Conservation (phyloP, 2,113 vertebrate species). For the Lycaon pictus region DNA sequence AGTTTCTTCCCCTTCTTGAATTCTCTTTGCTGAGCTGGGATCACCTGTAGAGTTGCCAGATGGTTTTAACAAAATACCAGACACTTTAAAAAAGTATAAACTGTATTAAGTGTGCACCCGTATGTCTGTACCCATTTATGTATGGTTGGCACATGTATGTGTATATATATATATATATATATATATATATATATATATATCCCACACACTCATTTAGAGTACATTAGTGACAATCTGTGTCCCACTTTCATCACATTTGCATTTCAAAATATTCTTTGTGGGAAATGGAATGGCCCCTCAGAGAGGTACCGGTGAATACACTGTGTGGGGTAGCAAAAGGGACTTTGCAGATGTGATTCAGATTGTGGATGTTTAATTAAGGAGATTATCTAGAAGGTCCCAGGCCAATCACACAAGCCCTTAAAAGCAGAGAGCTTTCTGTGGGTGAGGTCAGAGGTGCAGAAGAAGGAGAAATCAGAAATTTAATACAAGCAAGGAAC, state of each 20-base stretch:
- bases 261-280: background rate
- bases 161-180: no score
- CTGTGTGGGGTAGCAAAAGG: background rate
- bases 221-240: background rate
- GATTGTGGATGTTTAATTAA: background rate
- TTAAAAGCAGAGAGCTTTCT: background rate
- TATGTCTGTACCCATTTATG: background rate
- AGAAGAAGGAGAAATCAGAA: background rate
- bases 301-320: background rate
- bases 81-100: background rate
- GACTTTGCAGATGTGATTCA: background rate
- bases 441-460: background rate
- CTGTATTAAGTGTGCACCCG: background rate
- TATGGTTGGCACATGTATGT: background rate
- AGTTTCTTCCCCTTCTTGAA: background rate
- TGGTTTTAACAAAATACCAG: background rate
- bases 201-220: background rate
- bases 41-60: background rate
- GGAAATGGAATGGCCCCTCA: background rate
- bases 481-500: background rate
- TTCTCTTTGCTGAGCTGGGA: background rate
- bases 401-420: background rate
- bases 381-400: background rate
- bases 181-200: no score
- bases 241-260: background rate